Conservation (phyloP, 2,113 vertebrate species). For the Bombycilla garrulus region DNA sequence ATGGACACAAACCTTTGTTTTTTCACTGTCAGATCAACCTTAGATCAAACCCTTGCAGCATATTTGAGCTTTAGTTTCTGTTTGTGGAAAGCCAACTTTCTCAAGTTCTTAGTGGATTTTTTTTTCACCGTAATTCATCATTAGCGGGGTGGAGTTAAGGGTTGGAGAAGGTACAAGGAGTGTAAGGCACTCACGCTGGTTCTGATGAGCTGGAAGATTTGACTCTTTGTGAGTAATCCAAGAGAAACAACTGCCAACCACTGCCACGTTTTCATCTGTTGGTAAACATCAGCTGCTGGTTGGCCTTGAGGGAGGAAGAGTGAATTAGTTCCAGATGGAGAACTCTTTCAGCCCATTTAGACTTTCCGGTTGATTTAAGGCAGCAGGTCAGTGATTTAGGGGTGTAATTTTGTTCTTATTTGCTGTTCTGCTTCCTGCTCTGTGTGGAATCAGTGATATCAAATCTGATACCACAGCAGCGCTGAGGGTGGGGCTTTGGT, state of each 20-base stretch:
- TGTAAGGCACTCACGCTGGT: accelerated
- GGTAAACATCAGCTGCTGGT: constrained; percentile 54
- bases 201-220: not conserved
- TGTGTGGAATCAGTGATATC: not conserved
- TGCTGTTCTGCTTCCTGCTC: not conserved
- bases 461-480: not conserved
- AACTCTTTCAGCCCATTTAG: constrained; percentile 4
- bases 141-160: not conserved
- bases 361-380: constrained; percentile 3
- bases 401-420: not conserved
- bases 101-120: not conserved
- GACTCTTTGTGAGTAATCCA: not conserved
- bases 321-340: constrained; percentile 53
- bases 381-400: constrained; percentile 44
- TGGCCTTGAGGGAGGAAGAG: constrained; percentile 5
- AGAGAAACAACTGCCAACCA: not conserved
- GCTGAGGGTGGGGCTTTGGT: not conserved
- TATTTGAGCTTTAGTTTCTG: not conserved
- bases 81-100: not conserved
- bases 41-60: not conserved
- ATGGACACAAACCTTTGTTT: accelerated
- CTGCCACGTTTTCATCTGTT: constrained; percentile 64
- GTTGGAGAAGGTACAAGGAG: not conserved
- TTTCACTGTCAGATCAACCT: not conserved
- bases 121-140: not conserved